Percentiles rank a stretch among this genome's conserved stretches.
These are phyloP conservation scores for Hiodon tergisus DNA, from an alignment of 2,113 vertebrate species.

Conservation along the genomic window DNA sequence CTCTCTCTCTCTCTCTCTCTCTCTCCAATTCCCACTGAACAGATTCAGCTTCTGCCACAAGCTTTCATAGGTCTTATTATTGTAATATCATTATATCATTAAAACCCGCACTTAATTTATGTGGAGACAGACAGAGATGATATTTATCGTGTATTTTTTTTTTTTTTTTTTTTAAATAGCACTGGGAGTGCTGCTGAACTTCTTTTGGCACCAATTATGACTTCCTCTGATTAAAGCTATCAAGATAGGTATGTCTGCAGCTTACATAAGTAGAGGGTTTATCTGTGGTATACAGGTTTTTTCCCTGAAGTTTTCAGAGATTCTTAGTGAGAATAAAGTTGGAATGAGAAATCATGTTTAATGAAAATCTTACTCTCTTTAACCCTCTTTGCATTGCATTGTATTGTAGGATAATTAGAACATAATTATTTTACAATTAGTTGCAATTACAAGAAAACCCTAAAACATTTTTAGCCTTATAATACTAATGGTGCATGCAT, in stretches of 20 bases:
- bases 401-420: too few species aligned
- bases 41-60: constrained; percentile 53
- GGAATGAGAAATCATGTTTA: too few species aligned
- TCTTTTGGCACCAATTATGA: neutral
- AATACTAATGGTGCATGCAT: too few species aligned
- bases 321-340: too few species aligned
- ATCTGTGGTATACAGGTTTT: neutral
- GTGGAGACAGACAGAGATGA: constrained; percentile 42
- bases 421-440: too few species aligned
- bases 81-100: constrained; percentile 58
- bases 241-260: neutral
- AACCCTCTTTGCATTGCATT: too few species aligned
- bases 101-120: constrained; percentile 55
- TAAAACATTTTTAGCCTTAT: too few species aligned
- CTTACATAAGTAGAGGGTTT: neutral
- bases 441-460: too few species aligned
- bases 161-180: constrained; percentile 7
- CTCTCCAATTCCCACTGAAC: constrained; percentile 45
- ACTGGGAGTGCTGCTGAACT: neutral
- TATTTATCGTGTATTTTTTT: constrained; percentile 37
- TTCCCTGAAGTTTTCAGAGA: too few species aligned
- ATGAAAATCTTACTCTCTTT: too few species aligned
- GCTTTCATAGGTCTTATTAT: constrained; percentile 55
- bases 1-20: constrained; percentile 24
- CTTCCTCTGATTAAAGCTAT: neutral